Evolutionary conservation across 2,888 invertebrate species (phyloP), one percentile per base, ranked within the genome.

Genomic region (Lasioglossum vierecki): DNA sequence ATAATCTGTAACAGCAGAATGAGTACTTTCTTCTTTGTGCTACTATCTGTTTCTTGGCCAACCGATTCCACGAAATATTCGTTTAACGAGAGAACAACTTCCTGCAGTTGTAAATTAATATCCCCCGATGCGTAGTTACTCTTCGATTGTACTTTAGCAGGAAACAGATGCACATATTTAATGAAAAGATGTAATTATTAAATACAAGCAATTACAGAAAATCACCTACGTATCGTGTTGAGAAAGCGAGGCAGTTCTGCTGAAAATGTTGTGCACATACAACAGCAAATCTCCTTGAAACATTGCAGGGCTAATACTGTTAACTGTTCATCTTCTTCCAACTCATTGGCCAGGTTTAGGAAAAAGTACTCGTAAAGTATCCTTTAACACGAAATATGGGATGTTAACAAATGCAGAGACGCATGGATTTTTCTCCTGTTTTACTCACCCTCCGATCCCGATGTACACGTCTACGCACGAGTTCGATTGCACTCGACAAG

Each of bases 221-320:
- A 68, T 84, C 46, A 93, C 94, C 90, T 94, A 96, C 96, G 94
- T 68, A 95, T 92, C 86, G 91, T 91, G 75, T 91, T 90, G 26
- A 96, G 92, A 92, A 96, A 96, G 8, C 90, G 88, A 9, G 93
- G 83, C 5, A 96, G 92, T 88, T 95, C 94, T 80, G 94, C 95
- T 53, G 95, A 91, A 9, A 91, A 90, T 18, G 81, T 79, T 1
- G 91, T 92, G 79, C 93, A 94, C 76, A 96, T 92, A 35, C 95
- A 83, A 75, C 92, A 92, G 82, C 91, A 96, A 72, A 93, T 95
- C 94, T 90, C 94, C 86, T 93, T 96, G 95, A 95, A 97, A 90
- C 96, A 95, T 90, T 97, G 97, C 30, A 97, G 87, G 78, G 96
- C 96, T 2, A 95, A 92, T 75, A 96, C 91, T 0, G 96, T 96